Percentiles rank a stretch among this genome's conserved stretches.
These are phyloP conservation scores for Gallinago jamesoni DNA, from an alignment of 2,113 vertebrate genomes.

Conservation along the genomic window DNA sequence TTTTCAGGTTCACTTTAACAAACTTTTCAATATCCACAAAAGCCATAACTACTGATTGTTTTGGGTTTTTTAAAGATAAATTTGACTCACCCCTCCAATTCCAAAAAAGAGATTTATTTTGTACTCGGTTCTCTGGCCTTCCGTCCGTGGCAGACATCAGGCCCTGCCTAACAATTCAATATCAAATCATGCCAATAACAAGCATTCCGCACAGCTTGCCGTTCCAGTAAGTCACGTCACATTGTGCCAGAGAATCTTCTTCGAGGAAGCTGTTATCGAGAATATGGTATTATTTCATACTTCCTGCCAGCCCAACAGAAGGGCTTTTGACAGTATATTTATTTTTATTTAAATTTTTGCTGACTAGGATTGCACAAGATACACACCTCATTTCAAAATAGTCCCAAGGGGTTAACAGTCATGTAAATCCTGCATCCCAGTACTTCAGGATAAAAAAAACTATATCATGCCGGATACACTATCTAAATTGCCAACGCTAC, in stretches of 20 bases:
- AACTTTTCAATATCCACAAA: not conserved
- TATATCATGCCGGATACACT: not conserved
- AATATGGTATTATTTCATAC: not conserved
- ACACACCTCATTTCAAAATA: not conserved
- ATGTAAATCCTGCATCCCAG: not conserved
- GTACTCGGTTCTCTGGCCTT: not conserved
- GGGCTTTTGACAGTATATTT: not conserved
- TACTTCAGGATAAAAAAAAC: not conserved
- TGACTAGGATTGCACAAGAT: not conserved
- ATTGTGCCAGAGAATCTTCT: not conserved
- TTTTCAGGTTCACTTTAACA: not conserved
- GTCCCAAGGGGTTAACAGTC: not conserved
- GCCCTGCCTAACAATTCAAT: not conserved
- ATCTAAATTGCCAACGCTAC: not conserved
- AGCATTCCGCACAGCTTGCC: not conserved
- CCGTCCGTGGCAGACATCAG: not conserved
- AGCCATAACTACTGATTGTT: not conserved
- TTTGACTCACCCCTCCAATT: not conserved
- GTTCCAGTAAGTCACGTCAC: not conserved
- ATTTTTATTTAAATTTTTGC: not conserved
- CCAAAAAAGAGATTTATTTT: not conserved
- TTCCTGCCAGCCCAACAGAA: not conserved
- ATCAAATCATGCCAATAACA: not conserved
- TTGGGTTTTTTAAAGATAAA: not conserved
- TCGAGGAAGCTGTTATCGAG: accelerated